Conservation (phyloP, 2,113 vertebrate genomes). For the Mesitornis unicolor region DNA sequence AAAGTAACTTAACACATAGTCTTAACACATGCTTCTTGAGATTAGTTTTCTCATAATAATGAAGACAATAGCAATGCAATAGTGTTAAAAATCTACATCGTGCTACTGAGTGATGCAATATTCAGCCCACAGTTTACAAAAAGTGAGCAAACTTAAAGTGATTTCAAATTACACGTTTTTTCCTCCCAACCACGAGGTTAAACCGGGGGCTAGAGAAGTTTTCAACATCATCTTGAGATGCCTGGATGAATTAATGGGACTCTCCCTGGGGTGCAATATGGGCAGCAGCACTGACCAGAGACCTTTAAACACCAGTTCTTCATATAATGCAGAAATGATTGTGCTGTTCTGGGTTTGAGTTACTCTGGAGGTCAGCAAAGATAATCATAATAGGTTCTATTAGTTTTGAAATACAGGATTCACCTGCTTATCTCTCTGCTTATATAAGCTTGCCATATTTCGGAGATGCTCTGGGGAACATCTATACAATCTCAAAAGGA, state of each 20-base stretch:
- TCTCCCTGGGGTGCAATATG: neutral
- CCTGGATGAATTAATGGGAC: neutral
- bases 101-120: neutral
- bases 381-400: neutral
- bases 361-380: neutral
- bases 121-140: neutral
- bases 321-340: neutral
- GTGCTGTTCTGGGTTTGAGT: neutral
- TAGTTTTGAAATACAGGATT: neutral
- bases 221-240: neutral
- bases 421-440: neutral
- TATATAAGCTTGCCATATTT: neutral
- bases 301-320: neutral
- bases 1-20: neutral
- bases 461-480: neutral
- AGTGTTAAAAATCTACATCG: neutral
- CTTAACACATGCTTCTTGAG: neutral
- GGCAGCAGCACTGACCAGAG: neutral
- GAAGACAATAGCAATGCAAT: neutral
- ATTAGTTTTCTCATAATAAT: neutral
- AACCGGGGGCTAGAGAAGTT: fast-evolving
- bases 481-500: neutral
- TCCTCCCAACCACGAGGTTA: neutral
- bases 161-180: neutral
- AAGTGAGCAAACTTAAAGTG: neutral